Conservation (phyloP, 2,888 invertebrate species). For the Ormyrus nitidulus region DNA sequence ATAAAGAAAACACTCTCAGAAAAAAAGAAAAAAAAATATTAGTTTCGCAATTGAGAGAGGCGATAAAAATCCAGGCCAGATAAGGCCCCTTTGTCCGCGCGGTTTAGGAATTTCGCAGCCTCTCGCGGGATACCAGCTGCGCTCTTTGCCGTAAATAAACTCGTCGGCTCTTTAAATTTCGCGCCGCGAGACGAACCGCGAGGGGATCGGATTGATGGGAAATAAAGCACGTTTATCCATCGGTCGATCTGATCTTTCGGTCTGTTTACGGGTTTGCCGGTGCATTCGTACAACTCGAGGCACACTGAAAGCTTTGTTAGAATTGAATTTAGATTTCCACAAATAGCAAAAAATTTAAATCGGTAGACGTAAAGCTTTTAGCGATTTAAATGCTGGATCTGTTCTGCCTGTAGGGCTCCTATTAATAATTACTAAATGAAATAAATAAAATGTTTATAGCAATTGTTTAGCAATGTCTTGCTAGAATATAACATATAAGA, state of each 20-base stretch:
- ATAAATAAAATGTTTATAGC: too few species aligned
- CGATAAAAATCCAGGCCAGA: constrained; percentile 50
- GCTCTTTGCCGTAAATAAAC: constrained; percentile 35
- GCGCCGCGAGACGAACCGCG: constrained; percentile 16
- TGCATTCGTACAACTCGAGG: too few species aligned
- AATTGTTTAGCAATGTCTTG: too few species aligned
- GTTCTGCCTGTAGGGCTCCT: too few species aligned
- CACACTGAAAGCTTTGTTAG: too few species aligned
- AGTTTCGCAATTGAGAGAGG: constrained; percentile 20
- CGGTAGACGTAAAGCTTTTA: too few species aligned
- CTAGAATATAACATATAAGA: too few species aligned
- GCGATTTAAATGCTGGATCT: too few species aligned
- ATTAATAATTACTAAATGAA: too few species aligned
- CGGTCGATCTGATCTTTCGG: constrained; percentile 23
- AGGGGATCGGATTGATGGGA: constrained; percentile 21
- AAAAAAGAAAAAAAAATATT: not conserved
- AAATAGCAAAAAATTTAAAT: too few species aligned
- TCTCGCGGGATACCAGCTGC: not conserved
- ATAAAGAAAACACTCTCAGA: constrained; percentile 10
- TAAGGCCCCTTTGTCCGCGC: constrained; percentile 52
- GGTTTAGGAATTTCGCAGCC: constrained; percentile 9
- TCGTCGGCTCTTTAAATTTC: constrained; percentile 45
- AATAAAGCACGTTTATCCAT: constrained; percentile 45
- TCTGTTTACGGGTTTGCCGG: too few species aligned
- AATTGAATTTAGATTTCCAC: too few species aligned